A percentile compares a stretch with the other conserved stretches of the same genome.
phyloP scores from a whole-genome alignment of 2,797 vertebrate species.

The Threskiornis aethiopicus region DNA sequence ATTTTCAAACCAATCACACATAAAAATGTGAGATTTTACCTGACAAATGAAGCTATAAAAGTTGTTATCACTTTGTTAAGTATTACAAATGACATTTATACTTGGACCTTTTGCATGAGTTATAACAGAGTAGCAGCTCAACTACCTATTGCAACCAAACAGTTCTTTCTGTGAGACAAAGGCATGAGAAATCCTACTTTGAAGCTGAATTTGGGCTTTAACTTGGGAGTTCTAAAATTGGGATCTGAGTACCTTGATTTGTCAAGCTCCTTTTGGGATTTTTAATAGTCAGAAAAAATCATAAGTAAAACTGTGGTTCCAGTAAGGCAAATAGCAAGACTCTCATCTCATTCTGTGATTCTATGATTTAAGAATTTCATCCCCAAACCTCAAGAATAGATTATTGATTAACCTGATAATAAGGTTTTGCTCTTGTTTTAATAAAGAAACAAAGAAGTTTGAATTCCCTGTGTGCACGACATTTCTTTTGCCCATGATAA shows the following conservation, averaged over 20 bases:
- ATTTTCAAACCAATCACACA: background rate
- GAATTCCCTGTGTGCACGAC: background rate
- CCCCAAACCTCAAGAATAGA: background rate
- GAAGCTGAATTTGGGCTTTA: background rate
- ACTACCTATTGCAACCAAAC: background rate
- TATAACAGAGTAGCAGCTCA: background rate
- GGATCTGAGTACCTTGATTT: background rate
- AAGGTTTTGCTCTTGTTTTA: background rate
- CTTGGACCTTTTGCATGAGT: background rate
- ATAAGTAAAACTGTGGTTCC: background rate
- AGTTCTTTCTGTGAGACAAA: background rate
- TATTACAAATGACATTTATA: background rate
- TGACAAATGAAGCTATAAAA: background rate
- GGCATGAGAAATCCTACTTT: background rate
- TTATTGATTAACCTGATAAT: background rate
- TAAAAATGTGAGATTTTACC: background rate
- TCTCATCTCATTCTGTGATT: background rate
- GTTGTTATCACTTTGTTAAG: background rate
- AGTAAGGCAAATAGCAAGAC: background rate
- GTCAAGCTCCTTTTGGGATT: background rate
- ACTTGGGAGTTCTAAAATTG: background rate
- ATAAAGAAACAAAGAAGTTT: background rate
- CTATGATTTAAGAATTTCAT: background rate
- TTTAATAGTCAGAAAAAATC: background rate
- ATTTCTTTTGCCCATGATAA: background rate